A percentile compares a stretch with the other conserved stretches of the same genome.
These are phyloP conservation scores for Morus bassanus DNA, from an alignment of 2,797 vertebrate genomes.

Conservation along the genomic window DNA sequence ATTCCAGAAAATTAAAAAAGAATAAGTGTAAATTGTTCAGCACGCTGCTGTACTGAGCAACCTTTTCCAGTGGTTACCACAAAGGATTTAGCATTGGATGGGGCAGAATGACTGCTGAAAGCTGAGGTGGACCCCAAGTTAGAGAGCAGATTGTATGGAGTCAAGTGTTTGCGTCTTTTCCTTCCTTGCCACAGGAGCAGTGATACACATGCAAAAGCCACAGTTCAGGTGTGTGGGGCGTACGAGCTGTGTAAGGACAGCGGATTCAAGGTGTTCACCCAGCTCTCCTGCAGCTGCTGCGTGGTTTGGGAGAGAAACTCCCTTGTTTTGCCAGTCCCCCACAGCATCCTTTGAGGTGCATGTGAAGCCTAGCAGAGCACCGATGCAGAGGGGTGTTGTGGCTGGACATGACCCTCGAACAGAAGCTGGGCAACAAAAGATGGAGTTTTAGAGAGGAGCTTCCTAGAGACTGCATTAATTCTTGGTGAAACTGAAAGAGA, in stretches of 20 bases:
- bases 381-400: rapidly evolving
- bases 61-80: not conserved
- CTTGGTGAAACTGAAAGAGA: not conserved
- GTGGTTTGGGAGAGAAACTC: not conserved
- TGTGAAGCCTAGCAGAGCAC: not conserved
- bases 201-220: not conserved
- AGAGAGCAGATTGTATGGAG: not conserved
- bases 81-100: not conserved
- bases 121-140: not conserved
- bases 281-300: not conserved
- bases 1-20: not conserved
- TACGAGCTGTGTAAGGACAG: not conserved
- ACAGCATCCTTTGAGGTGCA: not conserved
- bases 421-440: not conserved
- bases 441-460: not conserved
- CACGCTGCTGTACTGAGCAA: not conserved
- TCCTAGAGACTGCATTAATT: not conserved
- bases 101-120: not conserved
- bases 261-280: not conserved
- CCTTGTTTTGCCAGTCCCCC: not conserved
- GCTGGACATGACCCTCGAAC: not conserved
- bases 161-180: not conserved
- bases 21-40: not conserved
- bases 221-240: not conserved
- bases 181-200: not conserved